phyloP scores from a whole-genome alignment of 2,797 vertebrate species.

The Melanotaenia pygmaea region DNA sequence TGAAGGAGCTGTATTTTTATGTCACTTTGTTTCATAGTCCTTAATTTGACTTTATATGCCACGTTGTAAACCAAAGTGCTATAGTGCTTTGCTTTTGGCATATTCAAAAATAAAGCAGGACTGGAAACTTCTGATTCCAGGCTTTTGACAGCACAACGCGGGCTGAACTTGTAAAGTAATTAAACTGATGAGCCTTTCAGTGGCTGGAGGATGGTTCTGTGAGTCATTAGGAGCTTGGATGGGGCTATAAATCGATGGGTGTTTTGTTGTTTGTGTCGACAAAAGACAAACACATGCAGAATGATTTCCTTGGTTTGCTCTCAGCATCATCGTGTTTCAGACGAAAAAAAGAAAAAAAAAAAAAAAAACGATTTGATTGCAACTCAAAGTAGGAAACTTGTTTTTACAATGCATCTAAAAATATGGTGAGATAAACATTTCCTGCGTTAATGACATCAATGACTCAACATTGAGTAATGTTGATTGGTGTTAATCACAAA shows the following conservation, averaged over 20 bases:
- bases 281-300: constrained; percentile 55
- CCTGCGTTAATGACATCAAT: not conserved
- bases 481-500: constrained; percentile 14
- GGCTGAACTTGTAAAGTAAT: constrained; percentile 72
- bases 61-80: constrained; percentile 19
- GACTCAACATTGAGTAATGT: constrained; percentile 1
- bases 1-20: not conserved
- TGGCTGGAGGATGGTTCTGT: constrained; percentile 62
- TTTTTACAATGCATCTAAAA: constrained; percentile 7
- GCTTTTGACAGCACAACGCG: constrained; percentile 54
- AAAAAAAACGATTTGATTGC: not conserved
- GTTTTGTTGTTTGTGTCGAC: constrained; percentile 54
- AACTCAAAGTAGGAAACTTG: not conserved
- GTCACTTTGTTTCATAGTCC: constrained; percentile 24
- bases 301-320: constrained; percentile 32
- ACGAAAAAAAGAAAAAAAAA: not conserved
- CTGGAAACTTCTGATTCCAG: constrained; percentile 43
- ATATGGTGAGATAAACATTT: not conserved
- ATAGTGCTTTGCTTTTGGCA: constrained; percentile 46
- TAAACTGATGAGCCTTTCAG: constrained; percentile 76
- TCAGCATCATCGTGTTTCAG: constrained; percentile 3
- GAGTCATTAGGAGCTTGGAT: constrained; percentile 69
- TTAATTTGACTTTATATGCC: constrained; percentile 35
- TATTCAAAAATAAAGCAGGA: constrained; percentile 58
- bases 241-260: constrained; percentile 62